Evolutionary conservation across 2,797 vertebrate genomes (phyloP), one percentile per base, ranked within the genome.

Genomic region (Falco berigora): DNA sequence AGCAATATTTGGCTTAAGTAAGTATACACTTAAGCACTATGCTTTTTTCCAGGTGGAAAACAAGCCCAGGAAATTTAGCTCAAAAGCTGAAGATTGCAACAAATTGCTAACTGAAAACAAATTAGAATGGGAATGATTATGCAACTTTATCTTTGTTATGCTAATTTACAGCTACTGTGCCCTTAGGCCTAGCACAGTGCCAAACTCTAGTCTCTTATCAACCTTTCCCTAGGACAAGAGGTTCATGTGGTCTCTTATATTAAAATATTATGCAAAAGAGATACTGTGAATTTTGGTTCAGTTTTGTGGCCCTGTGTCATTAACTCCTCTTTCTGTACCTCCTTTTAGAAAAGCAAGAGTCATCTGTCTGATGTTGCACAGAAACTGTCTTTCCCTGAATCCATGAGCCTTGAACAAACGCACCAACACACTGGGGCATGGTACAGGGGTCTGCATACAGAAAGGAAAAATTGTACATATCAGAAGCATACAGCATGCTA

Each of bases 111-210:
- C 61, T 42, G 42, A 89, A 87, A 90, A 61, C 0, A 2, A 67
- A 38, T 78, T 59, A 40, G 30, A 83, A 83, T 66, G 66, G 64
- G 80, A 92, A 80, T 15, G 12, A 73, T 90, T 63, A 68, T 38
- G 58, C 17, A 62, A 52, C 46, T 86, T 93, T 49, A 87, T 74
- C 85, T 96, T 93, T 75, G 73, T 86, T 62, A 78, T 81, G 79
- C 12, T 94, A 86, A 96, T 95, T 91, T 83, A 69, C 55, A 74
- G 42, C 58, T 94, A 66, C 58, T 91, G 62, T 84, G 84, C 91
- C 82, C 87, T 84, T 63, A 80, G 87, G 87, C 53, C 56, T 81
- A 75, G 15, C 28, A 77, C 66, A 94, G 94, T 69, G 42, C 76
- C 72, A 90, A 20, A 53, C 42, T 77, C 15, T 18, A 84, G 20